Evolutionary conservation across 2,888 invertebrate species (phyloP), one percentile per base, ranked within the genome.

Genomic region (Trilocha varians): DNA sequence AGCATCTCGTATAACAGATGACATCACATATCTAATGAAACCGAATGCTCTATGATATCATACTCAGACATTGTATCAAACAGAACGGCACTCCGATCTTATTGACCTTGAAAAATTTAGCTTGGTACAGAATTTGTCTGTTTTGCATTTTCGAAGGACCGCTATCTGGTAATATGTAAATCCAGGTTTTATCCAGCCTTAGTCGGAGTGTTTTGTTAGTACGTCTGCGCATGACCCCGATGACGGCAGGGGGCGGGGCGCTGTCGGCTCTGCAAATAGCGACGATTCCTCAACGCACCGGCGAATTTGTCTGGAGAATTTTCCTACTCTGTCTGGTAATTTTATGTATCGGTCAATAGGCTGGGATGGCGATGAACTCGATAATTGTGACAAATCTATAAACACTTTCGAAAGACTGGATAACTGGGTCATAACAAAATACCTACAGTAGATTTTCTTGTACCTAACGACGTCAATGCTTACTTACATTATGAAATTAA

Each of bases 191-290:
- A 56, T 55, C 53, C 55, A 57, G 50, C 59, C 56, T 58, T 59
- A 57, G 60, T 58, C 54, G 57, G 61, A 9, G 25, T 11, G 25
- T 25, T 9, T 25, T 25, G 8, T 57, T 59, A 55, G 57, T 62
- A 65, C 60, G 63, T 65, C 65, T 64, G 65, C 70, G 72, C 73
- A 62, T 72, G 71, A 68, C 74, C 71, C 70, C 68, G 65, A 65
- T 70, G 64, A 61, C 59, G 54, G 54, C 55, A 60, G 67, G 67
- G 66, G 65, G 71, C 61, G 71, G 65, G 64, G 63, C 62, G 62
- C 45, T 44, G 45, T 45, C 50, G 40, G 49, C 51, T 61, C 63
- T 62, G 61, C 67, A 62, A 63, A 66, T 63, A 69, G 59, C 55
- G 55, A 59, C 55, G 48, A 54, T 57, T 62, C 54, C 52, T 46